A percentile compares a stretch with the other conserved stretches of the same genome.
Evolutionary conservation across 1,140 invertebrate genomes (phyloP).

Genomic region (Drosophila mojavensis): DNA sequence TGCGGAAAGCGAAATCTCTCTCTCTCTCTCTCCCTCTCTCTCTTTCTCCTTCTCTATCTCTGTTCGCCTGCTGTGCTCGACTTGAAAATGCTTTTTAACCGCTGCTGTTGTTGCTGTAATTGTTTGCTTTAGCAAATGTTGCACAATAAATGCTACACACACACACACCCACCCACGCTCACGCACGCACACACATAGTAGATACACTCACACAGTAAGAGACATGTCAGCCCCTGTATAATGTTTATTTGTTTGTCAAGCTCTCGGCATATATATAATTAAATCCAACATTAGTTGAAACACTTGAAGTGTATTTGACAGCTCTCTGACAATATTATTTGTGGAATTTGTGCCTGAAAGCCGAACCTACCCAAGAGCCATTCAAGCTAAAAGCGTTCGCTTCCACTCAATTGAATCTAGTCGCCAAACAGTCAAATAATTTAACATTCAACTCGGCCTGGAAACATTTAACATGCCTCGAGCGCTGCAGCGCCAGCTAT

Average conservation of each 20-base stretch:
- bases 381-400: slow-evolving; percentile 24
- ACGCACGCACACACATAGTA: background rate
- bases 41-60: too few species aligned
- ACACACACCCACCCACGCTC: background rate
- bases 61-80: slow-evolving; percentile 37
- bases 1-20: too few species aligned
- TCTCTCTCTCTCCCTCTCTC: too few species aligned
- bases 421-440: slow-evolving; percentile 6
- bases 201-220: background rate
- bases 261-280: slow-evolving; percentile 62
- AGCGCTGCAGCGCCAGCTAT: slow-evolving; percentile 6
- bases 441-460: slow-evolving; percentile 11
- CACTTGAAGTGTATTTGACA: slow-evolving; percentile 60
- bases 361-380: slow-evolving; percentile 26
- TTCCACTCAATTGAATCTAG: slow-evolving; percentile 28
- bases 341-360: slow-evolving; percentile 39
- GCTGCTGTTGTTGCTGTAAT: slow-evolving; percentile 14
- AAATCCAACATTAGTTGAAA: slow-evolving; percentile 62
- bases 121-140: slow-evolving; percentile 67
- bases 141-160: slow-evolving; percentile 20
- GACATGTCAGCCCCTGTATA: slow-evolving; percentile 9
- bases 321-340: slow-evolving; percentile 59
- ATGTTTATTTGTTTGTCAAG: slow-evolving; percentile 52
- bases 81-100: slow-evolving; percentile 70
- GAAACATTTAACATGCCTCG: slow-evolving; percentile 2